A percentile compares a stretch with the other conserved stretches of the same genome.
phyloP scores from a whole-genome alignment of 2,797 vertebrate species.

The Lacerta viridis region DNA sequence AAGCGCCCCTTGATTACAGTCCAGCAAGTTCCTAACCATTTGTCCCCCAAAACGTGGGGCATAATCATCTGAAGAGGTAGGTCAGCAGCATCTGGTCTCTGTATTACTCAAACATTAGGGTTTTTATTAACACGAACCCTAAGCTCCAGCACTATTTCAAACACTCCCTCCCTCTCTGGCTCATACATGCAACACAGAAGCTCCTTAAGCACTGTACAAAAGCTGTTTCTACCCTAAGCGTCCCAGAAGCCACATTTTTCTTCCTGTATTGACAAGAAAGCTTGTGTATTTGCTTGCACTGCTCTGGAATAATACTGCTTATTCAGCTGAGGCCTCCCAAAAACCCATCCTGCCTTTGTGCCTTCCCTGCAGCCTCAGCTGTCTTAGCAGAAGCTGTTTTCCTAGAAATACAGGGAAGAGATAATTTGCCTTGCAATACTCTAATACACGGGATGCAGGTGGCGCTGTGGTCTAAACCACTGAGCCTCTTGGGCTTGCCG shows the following conservation, averaged over 20 bases:
- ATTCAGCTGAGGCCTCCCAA: slow-evolving; percentile 12
- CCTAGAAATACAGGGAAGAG: not conserved
- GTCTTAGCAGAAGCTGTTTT: not conserved
- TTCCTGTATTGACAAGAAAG: slow-evolving; percentile 16
- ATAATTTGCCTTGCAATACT: not conserved
- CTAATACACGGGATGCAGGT: too few relatives aligned
- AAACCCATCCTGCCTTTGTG: not conserved
- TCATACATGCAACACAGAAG: slow-evolving; percentile 25
- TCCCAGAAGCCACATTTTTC: not conserved
- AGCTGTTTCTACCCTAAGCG: not conserved
- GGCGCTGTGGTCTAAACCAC: not conserved
- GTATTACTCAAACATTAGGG: too few relatives aligned
- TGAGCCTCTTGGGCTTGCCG: too few relatives aligned
- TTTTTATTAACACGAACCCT: not conserved
- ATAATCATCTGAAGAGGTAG: not conserved
- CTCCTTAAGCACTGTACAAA: slow-evolving; percentile 5
- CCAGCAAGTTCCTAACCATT: not conserved
- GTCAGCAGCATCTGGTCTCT: not conserved
- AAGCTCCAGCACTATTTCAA: not conserved
- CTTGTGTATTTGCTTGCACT: not conserved
- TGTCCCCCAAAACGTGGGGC: too few relatives aligned
- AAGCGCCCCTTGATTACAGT: not conserved
- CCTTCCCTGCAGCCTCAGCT: not conserved
- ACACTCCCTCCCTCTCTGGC: not conserved
- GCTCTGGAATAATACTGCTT: not conserved